phyloP scores from a whole-genome alignment of 2,888 invertebrate genomes.

The Limnephilus auricula region DNA sequence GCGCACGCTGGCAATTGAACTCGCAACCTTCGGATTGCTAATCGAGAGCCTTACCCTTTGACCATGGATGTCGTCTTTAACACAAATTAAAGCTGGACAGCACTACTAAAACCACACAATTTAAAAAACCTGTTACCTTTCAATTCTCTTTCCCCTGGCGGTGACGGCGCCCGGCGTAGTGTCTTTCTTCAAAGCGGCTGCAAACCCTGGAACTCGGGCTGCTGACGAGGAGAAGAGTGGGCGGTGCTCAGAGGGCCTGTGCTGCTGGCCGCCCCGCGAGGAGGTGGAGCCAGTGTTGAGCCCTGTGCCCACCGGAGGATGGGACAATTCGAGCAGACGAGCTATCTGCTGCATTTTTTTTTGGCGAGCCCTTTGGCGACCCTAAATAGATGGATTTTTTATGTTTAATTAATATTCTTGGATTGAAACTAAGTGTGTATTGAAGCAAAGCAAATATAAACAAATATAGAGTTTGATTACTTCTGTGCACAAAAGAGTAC shows the following conservation, averaged over 20 bases:
- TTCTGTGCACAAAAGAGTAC: not conserved
- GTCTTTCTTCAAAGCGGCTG: conserved; percentile 77
- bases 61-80: no score
- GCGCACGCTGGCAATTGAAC: no score
- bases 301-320: conserved; percentile 74
- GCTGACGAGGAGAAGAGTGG: conserved; percentile 76
- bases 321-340: conserved; percentile 90
- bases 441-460: no score
- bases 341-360: conserved; percentile 98
- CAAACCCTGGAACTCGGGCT: conserved; percentile 78
- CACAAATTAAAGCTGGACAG: not conserved
- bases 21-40: no score
- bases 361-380: conserved; percentile 94
- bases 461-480: not conserved
- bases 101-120: not conserved
- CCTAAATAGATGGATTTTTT: conserved; percentile 74
- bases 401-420: not conserved
- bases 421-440: not conserved
- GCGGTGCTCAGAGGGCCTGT: conserved; percentile 73
- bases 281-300: conserved; percentile 71
- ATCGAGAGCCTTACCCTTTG: no score
- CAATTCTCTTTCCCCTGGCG: conserved; percentile 43
- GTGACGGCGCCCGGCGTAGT: conserved; percentile 68
- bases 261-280: conserved; percentile 67
- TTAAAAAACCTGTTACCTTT: conserved; percentile 22